These are phyloP conservation scores for Hyperoodon ampullatus DNA, from an alignment of 2,113 vertebrate genomes.

Conservation along the genomic window DNA sequence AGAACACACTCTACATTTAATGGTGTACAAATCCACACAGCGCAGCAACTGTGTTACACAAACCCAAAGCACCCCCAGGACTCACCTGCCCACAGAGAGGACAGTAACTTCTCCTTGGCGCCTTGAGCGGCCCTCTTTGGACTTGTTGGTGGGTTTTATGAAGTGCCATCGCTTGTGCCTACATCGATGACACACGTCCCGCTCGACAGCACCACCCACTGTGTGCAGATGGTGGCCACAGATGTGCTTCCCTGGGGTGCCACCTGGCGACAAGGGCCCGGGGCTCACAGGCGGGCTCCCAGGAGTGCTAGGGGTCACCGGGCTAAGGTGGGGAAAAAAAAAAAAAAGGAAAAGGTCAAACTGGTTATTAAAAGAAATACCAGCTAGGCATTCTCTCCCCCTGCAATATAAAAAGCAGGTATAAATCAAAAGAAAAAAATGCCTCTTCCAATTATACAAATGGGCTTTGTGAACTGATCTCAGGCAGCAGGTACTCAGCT, in stretches of 20 bases:
- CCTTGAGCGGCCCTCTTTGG: slow-evolving; percentile 85
- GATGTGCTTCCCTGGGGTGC: slow-evolving; percentile 89
- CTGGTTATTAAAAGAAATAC: not conserved
- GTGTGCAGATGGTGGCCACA: slow-evolving; percentile 95
- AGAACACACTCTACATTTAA: not conserved
- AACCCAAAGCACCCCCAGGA: not conserved
- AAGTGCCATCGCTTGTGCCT: slow-evolving; percentile 95
- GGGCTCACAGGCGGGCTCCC: slow-evolving; percentile 88
- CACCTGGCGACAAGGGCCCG: slow-evolving; percentile 83
- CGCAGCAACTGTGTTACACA: rapidly evolving
- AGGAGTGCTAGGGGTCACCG: slow-evolving; percentile 85
- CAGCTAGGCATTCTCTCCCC: not conserved
- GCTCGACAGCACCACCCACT: slow-evolving; percentile 89
- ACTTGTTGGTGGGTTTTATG: slow-evolving; percentile 86
- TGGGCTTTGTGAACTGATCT: not conserved
- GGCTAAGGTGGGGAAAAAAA: slow-evolving; percentile 70
- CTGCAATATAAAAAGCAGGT: not conserved
- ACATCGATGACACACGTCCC: slow-evolving; percentile 93
- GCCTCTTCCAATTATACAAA: not conserved
- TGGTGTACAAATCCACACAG: not conserved
- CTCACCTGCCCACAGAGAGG: slow-evolving; percentile 96
- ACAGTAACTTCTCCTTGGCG: slow-evolving; percentile 92
- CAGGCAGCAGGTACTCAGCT: not conserved
- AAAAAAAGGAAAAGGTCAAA: not conserved
- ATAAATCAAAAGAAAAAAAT: not conserved